Percentiles rank a stretch among this genome's conserved stretches.
Conservation (phyloP, 1,140 invertebrate species). For the Euura saliciscinereae region DNA sequence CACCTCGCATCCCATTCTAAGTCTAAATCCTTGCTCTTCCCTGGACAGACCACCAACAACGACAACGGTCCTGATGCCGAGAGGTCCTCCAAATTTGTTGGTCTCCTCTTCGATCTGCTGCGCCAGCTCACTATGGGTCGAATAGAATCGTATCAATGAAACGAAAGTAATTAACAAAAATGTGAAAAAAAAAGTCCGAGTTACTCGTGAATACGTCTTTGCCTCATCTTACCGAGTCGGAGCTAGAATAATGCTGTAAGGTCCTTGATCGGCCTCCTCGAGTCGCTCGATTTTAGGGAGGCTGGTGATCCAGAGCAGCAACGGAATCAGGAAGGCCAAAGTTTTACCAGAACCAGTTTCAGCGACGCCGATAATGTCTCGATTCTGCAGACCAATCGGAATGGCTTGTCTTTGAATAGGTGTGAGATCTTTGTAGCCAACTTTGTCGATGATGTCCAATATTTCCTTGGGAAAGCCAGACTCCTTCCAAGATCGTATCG, state of each 20-base stretch:
- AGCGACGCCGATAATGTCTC: constrained; percentile 99
- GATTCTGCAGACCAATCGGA: constrained; percentile 97
- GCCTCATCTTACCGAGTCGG: constrained; percentile 76
- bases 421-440: constrained; percentile 98
- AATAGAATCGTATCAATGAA: background rate
- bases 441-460: constrained; percentile 92
- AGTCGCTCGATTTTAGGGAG: constrained; percentile 93
- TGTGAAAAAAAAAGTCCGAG: constrained; percentile 4
- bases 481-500: constrained; percentile 95
- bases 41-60: constrained; percentile 97
- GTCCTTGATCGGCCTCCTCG: constrained; percentile 95
- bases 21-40: constrained; percentile 97
- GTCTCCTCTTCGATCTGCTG: constrained; percentile 99
- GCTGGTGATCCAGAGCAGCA: constrained; percentile 97
- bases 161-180: constrained; percentile 11
- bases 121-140: constrained; percentile 78
- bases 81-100: constrained; percentile 93
- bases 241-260: constrained; percentile 98
- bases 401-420: constrained; percentile 99
- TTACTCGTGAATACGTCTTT: background rate
- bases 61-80: constrained; percentile 96
- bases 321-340: constrained; percentile 95
- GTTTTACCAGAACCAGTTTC: constrained; percentile 99
- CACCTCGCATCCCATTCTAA: constrained; percentile 95
- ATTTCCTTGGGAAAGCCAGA: constrained; percentile 91